Conservation (phyloP, 2,888 invertebrate genomes). For the Ochropacha duplaris region DNA sequence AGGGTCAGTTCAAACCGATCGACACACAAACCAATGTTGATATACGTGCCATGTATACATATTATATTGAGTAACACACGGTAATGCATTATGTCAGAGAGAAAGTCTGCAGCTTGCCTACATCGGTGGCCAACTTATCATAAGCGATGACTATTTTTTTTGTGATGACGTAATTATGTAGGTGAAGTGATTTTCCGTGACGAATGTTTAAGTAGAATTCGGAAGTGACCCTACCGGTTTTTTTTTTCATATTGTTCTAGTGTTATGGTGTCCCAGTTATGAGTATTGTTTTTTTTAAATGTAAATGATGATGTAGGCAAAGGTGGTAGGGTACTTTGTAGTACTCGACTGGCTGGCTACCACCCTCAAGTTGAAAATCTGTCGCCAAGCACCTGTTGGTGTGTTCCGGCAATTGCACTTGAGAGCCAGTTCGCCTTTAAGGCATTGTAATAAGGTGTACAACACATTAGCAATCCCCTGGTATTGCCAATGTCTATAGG, state of each 20-base stretch:
- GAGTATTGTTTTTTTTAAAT: neutral
- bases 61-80: constrained; percentile 24
- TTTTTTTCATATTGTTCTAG: neutral
- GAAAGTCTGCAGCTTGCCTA: constrained; percentile 22
- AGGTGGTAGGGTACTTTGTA: no score
- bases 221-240: neutral
- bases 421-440: no score
- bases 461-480: no score
- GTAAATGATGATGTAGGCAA: neutral
- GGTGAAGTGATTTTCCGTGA: constrained; percentile 6
- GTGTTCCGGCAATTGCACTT: no score
- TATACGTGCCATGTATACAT: constrained; percentile 25
- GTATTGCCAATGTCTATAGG: no score
- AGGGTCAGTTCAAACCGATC: constrained; percentile 2
- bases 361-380: no score
- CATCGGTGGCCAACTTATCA: constrained; percentile 14
- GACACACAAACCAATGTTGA: constrained; percentile 22
- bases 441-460: no score
- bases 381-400: no score
- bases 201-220: neutral
- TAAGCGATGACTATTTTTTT: constrained; percentile 7
- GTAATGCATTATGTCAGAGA: constrained; percentile 31
- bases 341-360: no score
- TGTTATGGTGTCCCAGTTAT: no score
- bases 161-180: constrained; percentile 8